A percentile compares a stretch with the other conserved stretches of the same genome.
Conservation (phyloP, 2,888 invertebrate genomes). For the Tenthredo distinguenda region DNA sequence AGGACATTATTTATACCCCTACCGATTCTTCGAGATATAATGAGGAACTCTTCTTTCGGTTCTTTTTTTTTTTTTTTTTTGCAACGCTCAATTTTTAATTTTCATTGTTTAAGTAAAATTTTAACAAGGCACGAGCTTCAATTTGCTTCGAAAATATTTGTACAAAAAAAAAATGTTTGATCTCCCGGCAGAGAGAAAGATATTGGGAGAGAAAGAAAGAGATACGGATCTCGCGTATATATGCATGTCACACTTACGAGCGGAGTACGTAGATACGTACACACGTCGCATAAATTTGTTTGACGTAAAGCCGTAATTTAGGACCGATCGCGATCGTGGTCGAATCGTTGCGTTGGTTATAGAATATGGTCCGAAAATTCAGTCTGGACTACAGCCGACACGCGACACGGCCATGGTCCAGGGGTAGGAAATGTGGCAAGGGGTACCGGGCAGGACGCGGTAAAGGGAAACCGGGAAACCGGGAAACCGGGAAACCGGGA, state of each 20-base stretch:
- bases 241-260: constrained; percentile 10
- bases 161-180: neutral
- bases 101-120: neutral
- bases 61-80: neutral
- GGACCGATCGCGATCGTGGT: constrained; percentile 5
- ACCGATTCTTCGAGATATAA: neutral
- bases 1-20: neutral
- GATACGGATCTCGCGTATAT: neutral
- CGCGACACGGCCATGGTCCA: constrained; percentile 14
- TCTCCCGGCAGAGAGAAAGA: neutral
- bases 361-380: constrained; percentile 1
- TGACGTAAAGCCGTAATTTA: constrained; percentile 19
- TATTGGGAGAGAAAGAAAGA: neutral
- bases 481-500: neutral
- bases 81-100: neutral
- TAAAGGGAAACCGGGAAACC: neutral
- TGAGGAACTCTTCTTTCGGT: neutral
- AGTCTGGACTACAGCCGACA: neutral
- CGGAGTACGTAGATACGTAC: neutral
- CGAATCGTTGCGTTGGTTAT: neutral
- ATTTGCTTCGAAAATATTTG: neutral
- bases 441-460: neutral
- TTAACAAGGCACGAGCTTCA: neutral
- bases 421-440: neutral
- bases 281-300: constrained; percentile 11